Base-by-base conservation (phyloP, 1,140 invertebrate genomes). In the Drosophila albomicans region DNA sequence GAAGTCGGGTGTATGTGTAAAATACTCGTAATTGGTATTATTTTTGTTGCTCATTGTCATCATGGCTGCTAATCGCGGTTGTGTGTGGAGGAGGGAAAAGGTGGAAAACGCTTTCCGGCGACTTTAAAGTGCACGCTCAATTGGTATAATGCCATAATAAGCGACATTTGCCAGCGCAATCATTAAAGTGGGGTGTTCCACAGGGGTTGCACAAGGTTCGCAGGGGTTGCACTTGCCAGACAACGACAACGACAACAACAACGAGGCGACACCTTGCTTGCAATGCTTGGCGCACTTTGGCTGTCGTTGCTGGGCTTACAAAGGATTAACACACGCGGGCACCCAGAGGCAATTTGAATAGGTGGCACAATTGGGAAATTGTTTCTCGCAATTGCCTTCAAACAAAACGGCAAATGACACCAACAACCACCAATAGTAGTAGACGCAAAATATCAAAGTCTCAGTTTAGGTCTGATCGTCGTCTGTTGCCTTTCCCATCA, bases 401-500 rank as follows among this genome's bases (percentile, higher is more conserved):
- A 52, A 76, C 82, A 84, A 79, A 67, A 25, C 49, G 51, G 66
- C 62, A 75, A 61, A 5, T 66, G 64, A 79, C 73, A 84, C 77
- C 85, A 89, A 84, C 79, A 79, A 82, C 67, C 77, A 64, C 65
- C 71, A 81, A 62, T 43, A 54, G 35, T 25, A 11, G 16, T 32
- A 13, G 13, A 59, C 11, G 11, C 38, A 7, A n/a, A 41, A 41
- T 41, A 41, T 10, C 4, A 43, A 3, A 43, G 41, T 13, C n/a
- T 13, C 41, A 41, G 49, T 49, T 48, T n/a, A 43, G 41, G 41
- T 5, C 25, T 48, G 16, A 49, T 58, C 65, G 67, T 88, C 88
- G 80, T 78, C 89, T 91, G 90, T 70, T 79, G 82, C 52, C 67
- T 75, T 91, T 91, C 90, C 81, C 90, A 91, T 91, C 90, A 73